phyloP scores from a whole-genome alignment of 2,888 invertebrate genomes.

The Cyrtodaria siliqua region DNA sequence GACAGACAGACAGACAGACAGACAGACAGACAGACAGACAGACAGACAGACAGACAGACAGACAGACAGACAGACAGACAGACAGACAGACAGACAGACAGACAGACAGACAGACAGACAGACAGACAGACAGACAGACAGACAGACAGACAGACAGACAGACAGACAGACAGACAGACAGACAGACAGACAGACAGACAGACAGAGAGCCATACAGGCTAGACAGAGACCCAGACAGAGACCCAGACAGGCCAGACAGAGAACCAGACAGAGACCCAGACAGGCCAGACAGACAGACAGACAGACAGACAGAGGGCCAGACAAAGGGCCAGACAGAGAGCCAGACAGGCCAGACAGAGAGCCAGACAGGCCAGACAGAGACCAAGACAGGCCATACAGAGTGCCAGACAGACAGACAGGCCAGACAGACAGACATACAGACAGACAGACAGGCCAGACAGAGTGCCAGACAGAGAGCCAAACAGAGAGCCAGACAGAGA shows the following conservation, averaged over 20 bases:
- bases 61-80: conserved; percentile 10
- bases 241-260: neutral
- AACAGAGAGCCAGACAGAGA: neutral
- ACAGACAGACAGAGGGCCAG: neutral
- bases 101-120: conserved; percentile 9
- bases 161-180: conserved; percentile 19
- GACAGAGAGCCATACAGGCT: neutral
- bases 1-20: conserved; percentile 9
- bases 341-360: neutral
- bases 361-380: no score
- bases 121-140: conserved; percentile 15
- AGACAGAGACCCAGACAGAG: neutral
- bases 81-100: conserved; percentile 4
- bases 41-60: conserved; percentile 5
- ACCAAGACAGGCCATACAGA: no score
- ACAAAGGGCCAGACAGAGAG: conserved; percentile 5
- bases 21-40: conserved; percentile 12
- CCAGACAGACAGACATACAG: conserved; percentile 1
- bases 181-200: conserved; percentile 17
- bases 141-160: conserved; percentile 24
- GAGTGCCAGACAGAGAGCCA: neutral
- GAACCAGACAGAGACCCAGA: neutral
- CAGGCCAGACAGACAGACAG: no score
- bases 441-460: neutral
- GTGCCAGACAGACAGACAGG: neutral